A percentile compares a stretch with the other conserved stretches of the same genome.
phyloP scores from a whole-genome alignment of 2,888 invertebrate genomes.

The Tetragonula carbonaria region DNA sequence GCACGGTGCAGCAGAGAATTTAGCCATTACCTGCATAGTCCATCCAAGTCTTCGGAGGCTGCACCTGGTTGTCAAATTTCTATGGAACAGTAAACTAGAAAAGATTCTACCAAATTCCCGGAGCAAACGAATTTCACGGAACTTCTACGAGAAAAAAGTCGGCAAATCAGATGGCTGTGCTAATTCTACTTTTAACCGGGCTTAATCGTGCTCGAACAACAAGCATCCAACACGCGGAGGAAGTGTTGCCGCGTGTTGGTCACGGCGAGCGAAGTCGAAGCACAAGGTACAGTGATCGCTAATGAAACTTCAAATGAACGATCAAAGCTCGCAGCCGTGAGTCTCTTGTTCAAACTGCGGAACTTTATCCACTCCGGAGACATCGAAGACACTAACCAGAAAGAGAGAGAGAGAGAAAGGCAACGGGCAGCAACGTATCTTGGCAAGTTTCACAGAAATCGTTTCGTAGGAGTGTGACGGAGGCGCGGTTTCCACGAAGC shows the following conservation, averaged over 20 bases:
- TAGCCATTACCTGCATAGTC: too few species aligned
- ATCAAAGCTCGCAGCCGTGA: neutral
- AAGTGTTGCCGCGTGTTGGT: neutral
- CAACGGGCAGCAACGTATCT: neutral
- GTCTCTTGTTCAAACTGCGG: neutral
- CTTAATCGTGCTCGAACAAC: neutral
- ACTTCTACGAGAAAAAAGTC: too few species aligned
- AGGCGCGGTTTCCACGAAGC: conserved; percentile 11
- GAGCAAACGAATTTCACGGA: too few species aligned
- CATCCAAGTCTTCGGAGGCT: too few species aligned
- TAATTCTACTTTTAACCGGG: neutral
- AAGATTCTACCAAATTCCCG: neutral
- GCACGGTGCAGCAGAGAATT: too few species aligned
- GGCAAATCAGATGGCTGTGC: neutral
- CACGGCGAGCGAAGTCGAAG: neutral
- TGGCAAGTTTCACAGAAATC: neutral
- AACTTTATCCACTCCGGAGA: neutral
- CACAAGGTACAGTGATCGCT: neutral
- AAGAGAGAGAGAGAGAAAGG: neutral
- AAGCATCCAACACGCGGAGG: neutral
- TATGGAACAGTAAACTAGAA: neutral
- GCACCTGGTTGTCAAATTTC: neutral
- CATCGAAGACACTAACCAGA: neutral
- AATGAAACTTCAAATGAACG: conserved; percentile 9
- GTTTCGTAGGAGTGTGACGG: neutral